Conservation (phyloP, 2,888 invertebrate species). For the Hipparchia sbordonii region DNA sequence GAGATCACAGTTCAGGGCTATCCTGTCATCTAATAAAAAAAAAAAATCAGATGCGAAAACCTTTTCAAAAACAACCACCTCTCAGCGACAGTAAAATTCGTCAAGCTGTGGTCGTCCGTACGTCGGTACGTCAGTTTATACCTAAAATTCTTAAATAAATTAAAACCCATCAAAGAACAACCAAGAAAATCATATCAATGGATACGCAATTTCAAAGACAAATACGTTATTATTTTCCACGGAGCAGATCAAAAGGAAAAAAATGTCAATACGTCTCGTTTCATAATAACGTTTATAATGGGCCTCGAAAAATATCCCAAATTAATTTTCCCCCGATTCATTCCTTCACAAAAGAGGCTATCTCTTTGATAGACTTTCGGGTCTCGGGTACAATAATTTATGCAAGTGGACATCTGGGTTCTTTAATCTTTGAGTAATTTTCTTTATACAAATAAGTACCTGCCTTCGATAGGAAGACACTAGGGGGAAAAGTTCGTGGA, state of each 20-base stretch:
- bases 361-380: slow-evolving; percentile 68
- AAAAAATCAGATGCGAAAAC: too few species aligned
- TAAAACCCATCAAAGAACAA: not conserved
- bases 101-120: too few species aligned
- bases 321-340: slow-evolving; percentile 75
- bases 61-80: too few species aligned
- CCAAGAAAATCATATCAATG: not conserved
- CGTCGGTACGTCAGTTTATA: too few species aligned
- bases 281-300: slow-evolving; percentile 55
- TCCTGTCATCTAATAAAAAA: too few species aligned
- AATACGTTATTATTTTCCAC: slow-evolving; percentile 69
- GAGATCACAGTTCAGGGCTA: too few species aligned
- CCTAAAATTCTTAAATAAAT: not conserved
- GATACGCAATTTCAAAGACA: slow-evolving; percentile 66
- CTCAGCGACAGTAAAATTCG: too few species aligned
- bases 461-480: slow-evolving; percentile 25
- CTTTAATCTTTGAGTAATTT: slow-evolving; percentile 70
- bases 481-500: slow-evolving; percentile 11
- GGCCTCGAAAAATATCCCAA: slow-evolving; percentile 60
- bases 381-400: slow-evolving; percentile 67
- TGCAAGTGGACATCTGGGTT: slow-evolving; percentile 77
- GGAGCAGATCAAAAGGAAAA: slow-evolving; percentile 62
- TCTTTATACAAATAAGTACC: slow-evolving; percentile 45
- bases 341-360: slow-evolving; percentile 63
- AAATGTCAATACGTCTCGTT: slow-evolving; percentile 62